A percentile compares a stretch with the other conserved stretches of the same genome.
phyloP scores from a whole-genome alignment of 2,888 invertebrate genomes.

The Hecatera dysodea region DNA sequence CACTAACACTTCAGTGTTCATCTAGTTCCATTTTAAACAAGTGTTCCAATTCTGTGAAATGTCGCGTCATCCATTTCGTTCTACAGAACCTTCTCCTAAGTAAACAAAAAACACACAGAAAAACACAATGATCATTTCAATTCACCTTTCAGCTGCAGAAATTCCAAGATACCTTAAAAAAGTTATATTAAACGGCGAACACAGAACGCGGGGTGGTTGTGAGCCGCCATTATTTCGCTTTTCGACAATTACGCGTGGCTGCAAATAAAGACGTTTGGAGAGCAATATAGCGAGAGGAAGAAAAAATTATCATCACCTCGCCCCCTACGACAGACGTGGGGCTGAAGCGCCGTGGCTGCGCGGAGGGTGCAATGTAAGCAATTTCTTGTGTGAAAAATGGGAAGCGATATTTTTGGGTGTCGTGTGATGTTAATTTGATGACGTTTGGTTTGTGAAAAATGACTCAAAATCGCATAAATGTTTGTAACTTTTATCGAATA shows the following conservation, averaged over 20 bases:
- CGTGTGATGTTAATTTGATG: constrained; percentile 7
- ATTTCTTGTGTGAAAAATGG: constrained; percentile 24
- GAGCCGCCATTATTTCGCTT: constrained; percentile 73
- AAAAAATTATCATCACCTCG: constrained; percentile 83
- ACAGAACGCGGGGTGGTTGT: constrained; percentile 54
- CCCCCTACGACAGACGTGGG: constrained; percentile 62
- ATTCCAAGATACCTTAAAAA: constrained; percentile 59
- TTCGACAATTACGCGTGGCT: constrained; percentile 76
- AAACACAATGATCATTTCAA: constrained; percentile 57
- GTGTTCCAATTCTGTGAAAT: neutral
- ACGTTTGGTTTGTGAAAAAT: neutral
- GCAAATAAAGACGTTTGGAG: constrained; percentile 79
- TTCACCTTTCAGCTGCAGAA: constrained; percentile 59
- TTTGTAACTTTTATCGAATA: no score
- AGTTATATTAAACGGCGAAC: constrained; percentile 59
- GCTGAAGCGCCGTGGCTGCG: constrained; percentile 18
- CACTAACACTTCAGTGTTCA: neutral
- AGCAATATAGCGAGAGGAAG: constrained; percentile 75
- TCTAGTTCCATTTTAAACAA: constrained; percentile 8
- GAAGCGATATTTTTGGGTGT: constrained; percentile 13
- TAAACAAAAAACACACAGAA: constrained; percentile 18
- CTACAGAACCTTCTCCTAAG: constrained; percentile 3
- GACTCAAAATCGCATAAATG: neutral
- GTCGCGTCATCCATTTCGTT: neutral
- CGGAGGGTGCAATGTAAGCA: constrained; percentile 25